Base-by-base conservation (phyloP, 2,797 vertebrate genomes). In the Synanceia verrucosa region DNA sequence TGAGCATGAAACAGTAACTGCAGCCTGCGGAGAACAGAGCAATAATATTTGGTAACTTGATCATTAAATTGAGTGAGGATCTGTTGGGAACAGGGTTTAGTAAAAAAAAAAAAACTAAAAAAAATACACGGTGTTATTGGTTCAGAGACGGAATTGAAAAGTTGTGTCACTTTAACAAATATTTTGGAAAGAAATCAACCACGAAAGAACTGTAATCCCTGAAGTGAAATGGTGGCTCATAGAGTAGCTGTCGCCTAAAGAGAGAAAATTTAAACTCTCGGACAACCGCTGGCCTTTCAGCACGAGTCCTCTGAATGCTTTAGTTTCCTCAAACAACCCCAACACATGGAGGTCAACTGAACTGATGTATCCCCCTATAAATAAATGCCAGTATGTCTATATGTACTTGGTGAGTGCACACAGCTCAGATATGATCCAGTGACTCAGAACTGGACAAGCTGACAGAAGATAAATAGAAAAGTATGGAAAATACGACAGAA, bases 401-500 rank as follows among this genome's bases (percentile, higher is more conserved):
- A 26, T 41, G 36, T 12, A 31, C 23, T 21, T 21, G 39, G 36
- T 2, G 13, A 26, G 9, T 9, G 4, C n/a, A 33, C 28, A n/a
- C 67, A n/a, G 58, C 44, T 31, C 57, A 28, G 24, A 34, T 36
- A 3, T 23, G 33, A 58, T 75, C n/a, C 33, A 34, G 57, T 8
- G 14, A 0, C 52, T 36, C 51, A 51, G 21, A 77, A 72, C 44
- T 61, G 50, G 51, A 43, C 65, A n/a, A n/a, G 11, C 24, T 43
- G 60, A 65, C 58, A 29, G 39, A 78, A 51, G 48, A 65, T 50
- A 47, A 51, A 75, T 66, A 57, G 66, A 69, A 31, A 16, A 58
- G 48, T 4, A 2, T 12, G 24, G 16, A 52, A 65, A 75, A 70
- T 34, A 53, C 58, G 61, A 16, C 53, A 36, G 16, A 52, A 53